Evolutionary conservation across 1,140 invertebrate genomes (phyloP), one percentile per base, ranked within the genome.

Genomic region (Scaptomyza graminum): DNA sequence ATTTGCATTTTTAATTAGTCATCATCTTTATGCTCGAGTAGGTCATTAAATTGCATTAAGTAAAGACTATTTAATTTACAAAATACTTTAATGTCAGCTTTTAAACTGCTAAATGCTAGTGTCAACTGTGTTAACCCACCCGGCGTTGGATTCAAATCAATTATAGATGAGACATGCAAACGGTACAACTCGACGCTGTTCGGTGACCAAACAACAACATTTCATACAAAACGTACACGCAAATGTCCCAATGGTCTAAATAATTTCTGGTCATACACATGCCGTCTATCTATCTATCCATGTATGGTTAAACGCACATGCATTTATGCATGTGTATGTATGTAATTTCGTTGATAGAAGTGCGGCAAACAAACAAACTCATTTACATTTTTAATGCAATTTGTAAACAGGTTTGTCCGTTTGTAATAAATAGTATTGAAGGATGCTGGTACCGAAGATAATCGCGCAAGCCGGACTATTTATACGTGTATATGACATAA

Each of bases 331-430:
- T 25, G 18, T 56, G n/a, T 43, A 3, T 13, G 28, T 15, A 25
- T 16, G 1, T 50, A 16, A 50, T 28, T 41, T 28, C 54, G 41
- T 60, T 50, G 62, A 63, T 61, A 63, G 76, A 55, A 57, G 52
- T 41, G 52, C 61, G 62, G 57, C 78, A 76, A 87, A 82, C 82
- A 83, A 87, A 87, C 76, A 88, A 88, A 88, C 79, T 89, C 76
- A 88, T 88, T 88, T 88, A 76, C 83, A 88, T 88, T 88, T 83
- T 88, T 88, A 89, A 88, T 88, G 83, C 79, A 76, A 80, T 88
- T 88, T 76, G 72, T 51, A 83, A 88, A 88, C 84, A 76, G 61
- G 59, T 76, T 65, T 50, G 41, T 37, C 56, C 7, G 7, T 9
- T 34, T 59, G 6, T 57, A 44, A 34, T 34, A 34, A 34, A 34